Base-by-base conservation (phyloP, 2,113 vertebrate species). In the Pangasianodon gigas region DNA sequence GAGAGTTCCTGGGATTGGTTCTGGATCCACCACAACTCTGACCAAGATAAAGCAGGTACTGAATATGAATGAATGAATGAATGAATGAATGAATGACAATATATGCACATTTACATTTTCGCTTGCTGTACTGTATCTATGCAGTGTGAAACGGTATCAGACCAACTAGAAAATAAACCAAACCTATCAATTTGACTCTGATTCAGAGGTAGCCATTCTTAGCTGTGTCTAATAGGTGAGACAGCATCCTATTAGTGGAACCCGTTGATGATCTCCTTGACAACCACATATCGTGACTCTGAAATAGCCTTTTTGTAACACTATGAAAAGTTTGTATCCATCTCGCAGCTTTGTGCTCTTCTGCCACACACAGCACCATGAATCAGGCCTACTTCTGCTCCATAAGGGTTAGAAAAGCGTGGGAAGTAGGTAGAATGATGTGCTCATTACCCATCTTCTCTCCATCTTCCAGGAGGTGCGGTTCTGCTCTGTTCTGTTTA, bases 371-470 rank as follows among this genome's bases (percentile, higher is more conserved):
- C 24, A 65, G 87, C 32, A 65, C 51, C 65, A 65, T 89, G 88
- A 85, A 79, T 82, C 62, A 69, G 83, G 65, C 71, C 83, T 79
- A 26, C 69, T 75, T 85, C 80, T 58, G 51, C 88, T 37, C 37
- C 41, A 48, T 37, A 58, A 62, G 79, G 79, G 48, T 29, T n/a
- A 67, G 51, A 37, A 56, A 82, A 71, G 87, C 79, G 62, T 71
- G 58, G 62, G 41, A 88, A 88, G 48, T 44, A 44, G 80, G 62
- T 56, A 90, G 60, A 62, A 71, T 60, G 48, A 81, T 87, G 82
- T 88, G 82, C 86, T 85, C 71, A 85, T 65, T 89, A 77, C 60
- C 62, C 41, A 48, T 8, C 86, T 54, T 88, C 89, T 85, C 74
- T 54, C 60, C 37, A 16, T 51, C 77, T 52, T 74, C 54, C 88